A percentile compares a stretch with the other conserved stretches of the same genome.
Evolutionary conservation across 2,888 invertebrate genomes (phyloP).

Genomic region (Bellardia bayeri): DNA sequence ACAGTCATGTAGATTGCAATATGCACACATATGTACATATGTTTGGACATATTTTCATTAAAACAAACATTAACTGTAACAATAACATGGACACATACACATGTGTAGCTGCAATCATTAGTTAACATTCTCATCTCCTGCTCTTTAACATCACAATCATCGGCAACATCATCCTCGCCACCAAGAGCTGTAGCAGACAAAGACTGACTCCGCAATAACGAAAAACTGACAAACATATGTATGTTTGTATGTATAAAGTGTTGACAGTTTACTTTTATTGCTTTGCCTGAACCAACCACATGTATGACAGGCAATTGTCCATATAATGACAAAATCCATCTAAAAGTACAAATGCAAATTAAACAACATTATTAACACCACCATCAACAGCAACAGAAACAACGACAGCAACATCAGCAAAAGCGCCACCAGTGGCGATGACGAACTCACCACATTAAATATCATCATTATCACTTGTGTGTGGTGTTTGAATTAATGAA

Average conservation of each 20-base stretch:
- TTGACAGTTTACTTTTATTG: slow-evolving; percentile 56
- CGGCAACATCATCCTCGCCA: neutral
- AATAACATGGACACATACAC: slow-evolving; percentile 27
- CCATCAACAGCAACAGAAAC: neutral
- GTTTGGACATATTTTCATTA: slow-evolving; percentile 5
- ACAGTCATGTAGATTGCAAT: slow-evolving; percentile 3
- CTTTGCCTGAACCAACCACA: slow-evolving; percentile 5
- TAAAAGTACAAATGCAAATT: slow-evolving; percentile 50
- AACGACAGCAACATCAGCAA: slow-evolving; percentile 7
- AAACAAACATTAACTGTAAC: slow-evolving; percentile 42
- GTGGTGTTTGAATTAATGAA: slow-evolving; percentile 33
- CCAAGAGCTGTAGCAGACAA: neutral
- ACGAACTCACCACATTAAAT: neutral
- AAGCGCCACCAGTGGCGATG: slow-evolving; percentile 30
- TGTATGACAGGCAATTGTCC: slow-evolving; percentile 55
- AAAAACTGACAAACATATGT: slow-evolving; percentile 8
- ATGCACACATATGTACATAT: neutral
- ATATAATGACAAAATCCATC: slow-evolving; percentile 47
- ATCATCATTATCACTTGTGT: neutral
- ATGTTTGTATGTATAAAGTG: slow-evolving; percentile 5
- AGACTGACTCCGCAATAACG: too few relatives aligned
- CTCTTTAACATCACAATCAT: neutral
- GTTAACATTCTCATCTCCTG: slow-evolving; percentile 19
- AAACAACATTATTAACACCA: slow-evolving; percentile 57
- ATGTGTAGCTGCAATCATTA: slow-evolving; percentile 42